Conservation (phyloP, 2,888 invertebrate species). For the Metellina segmentata region DNA sequence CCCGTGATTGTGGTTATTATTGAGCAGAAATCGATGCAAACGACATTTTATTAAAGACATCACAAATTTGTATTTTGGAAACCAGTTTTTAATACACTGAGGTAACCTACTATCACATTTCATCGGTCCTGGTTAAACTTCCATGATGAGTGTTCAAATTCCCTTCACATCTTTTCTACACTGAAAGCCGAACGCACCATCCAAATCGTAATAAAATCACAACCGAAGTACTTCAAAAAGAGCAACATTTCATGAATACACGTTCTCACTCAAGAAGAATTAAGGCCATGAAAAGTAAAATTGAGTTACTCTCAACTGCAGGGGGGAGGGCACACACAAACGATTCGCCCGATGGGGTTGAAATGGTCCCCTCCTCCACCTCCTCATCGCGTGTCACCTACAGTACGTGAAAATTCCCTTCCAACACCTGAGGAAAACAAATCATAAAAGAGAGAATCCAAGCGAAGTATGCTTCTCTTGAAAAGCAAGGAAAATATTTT, state of each 20-base stretch:
- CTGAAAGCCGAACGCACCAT: background rate
- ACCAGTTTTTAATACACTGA: no score
- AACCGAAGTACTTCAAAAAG: background rate
- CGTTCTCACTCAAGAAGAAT: background rate
- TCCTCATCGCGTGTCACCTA: background rate
- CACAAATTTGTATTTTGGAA: no score
- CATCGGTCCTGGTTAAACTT: background rate
- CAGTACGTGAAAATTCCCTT: background rate
- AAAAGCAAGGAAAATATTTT: background rate
- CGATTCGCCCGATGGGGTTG: background rate
- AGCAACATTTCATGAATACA: background rate
- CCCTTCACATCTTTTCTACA: background rate
- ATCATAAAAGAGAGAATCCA: slow-evolving; percentile 29
- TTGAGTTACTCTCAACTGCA: background rate
- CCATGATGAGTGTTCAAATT: background rate
- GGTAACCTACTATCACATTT: no score
- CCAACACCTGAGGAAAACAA: slow-evolving; percentile 40
- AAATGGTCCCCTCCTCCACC: background rate
- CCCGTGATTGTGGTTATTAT: no score
- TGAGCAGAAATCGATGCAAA: no score
- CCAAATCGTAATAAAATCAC: background rate
- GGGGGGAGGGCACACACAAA: background rate
- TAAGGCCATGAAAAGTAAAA: background rate
- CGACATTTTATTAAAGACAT: no score
- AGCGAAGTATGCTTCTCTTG: background rate